Conservation (phyloP, 2,113 vertebrate genomes). For the Gnathonemus longibarbis region DNA sequence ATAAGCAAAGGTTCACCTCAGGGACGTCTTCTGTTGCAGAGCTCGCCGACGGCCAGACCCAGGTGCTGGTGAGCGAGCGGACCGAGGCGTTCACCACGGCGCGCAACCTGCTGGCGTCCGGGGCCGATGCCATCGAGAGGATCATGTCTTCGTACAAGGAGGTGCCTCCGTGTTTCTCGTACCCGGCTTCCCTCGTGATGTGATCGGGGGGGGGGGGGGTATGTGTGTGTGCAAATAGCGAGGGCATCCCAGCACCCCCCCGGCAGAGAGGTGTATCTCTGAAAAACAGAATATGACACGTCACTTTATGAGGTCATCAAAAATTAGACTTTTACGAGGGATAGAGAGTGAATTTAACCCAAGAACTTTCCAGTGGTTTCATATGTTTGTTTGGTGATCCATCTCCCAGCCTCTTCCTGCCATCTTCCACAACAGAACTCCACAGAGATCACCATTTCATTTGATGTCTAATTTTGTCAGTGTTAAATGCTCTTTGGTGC, state of each 20-base stretch:
- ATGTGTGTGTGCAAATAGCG: background rate
- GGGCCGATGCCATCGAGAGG: constrained; percentile 92
- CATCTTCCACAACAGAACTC: background rate
- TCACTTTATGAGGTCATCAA: background rate
- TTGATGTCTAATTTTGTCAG: background rate
- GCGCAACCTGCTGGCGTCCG: constrained; percentile 87
- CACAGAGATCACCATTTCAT: background rate
- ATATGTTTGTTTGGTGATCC: background rate
- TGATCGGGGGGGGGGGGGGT: background rate
- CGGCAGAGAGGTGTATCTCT: background rate
- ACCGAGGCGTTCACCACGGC: constrained; percentile 96
- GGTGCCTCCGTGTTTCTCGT: constrained; percentile 53
- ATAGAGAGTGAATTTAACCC: background rate
- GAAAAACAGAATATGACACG: background rate
- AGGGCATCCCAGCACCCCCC: background rate
- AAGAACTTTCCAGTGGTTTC: background rate
- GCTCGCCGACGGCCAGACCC: constrained; percentile 78
- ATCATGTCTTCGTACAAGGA: constrained; percentile 99
- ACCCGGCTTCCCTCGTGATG: background rate
- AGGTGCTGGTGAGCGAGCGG: constrained; percentile 88
- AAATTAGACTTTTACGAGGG: background rate
- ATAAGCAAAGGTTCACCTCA: background rate
- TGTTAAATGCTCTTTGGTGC: background rate
- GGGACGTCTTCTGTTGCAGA: constrained; percentile 50
- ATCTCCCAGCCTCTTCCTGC: background rate